A percentile compares a stretch with the other conserved stretches of the same genome.
These are phyloP conservation scores for Limosa lapponica DNA, from an alignment of 2,797 vertebrate genomes.

Conservation along the genomic window DNA sequence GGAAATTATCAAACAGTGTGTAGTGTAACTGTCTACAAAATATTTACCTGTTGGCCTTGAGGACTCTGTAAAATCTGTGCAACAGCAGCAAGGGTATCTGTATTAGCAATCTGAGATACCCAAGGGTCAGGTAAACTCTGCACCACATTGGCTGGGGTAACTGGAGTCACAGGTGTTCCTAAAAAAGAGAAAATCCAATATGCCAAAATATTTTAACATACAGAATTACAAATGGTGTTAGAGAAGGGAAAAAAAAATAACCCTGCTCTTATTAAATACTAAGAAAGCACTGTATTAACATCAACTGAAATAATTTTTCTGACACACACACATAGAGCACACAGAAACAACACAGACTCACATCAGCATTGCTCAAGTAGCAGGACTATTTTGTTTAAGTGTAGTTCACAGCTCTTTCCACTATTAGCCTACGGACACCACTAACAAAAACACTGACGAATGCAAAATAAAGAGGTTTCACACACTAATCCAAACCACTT, in stretches of 20 bases:
- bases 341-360: neutral
- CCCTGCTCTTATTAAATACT: neutral
- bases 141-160: conserved; percentile 93
- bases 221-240: neutral
- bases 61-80: conserved; percentile 98
- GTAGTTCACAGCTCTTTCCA: neutral
- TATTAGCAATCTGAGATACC: conserved; percentile 97
- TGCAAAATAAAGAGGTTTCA: neutral
- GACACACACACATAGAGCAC: neutral
- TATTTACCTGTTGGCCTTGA: conserved; percentile 95
- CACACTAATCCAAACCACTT: neutral
- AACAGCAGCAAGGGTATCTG: conserved; percentile 95
- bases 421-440: neutral
- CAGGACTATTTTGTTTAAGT: neutral
- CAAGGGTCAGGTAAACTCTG: conserved; percentile 93
- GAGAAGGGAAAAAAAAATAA: neutral
- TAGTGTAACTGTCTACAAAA: neutral
- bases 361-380: neutral
- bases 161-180: conserved; percentile 97
- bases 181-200: neutral
- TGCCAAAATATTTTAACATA: neutral
- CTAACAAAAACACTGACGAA: neutral
- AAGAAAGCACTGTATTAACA: neutral
- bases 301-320: neutral
- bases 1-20: neutral